Evolutionary conservation across 2,113 vertebrate genomes (phyloP), one percentile per base, ranked within the genome.

Genomic region (Alosa alosa): DNA sequence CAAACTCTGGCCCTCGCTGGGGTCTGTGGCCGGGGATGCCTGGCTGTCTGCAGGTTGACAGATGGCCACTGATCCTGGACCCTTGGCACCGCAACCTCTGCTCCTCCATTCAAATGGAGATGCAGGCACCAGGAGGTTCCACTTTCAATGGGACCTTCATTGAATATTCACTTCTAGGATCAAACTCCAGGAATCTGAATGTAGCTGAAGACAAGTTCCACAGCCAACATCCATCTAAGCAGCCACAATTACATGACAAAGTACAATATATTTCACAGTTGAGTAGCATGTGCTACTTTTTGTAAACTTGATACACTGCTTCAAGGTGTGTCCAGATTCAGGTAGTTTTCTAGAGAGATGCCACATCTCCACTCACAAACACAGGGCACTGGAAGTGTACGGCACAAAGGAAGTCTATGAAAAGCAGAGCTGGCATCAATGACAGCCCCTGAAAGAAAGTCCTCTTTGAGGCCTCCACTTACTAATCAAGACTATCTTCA

Each of bases 61-160:
- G 94, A 93, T 94, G 93, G 93, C 72, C 90, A 87, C 91, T 93
- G 88, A 93, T 92, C 90, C 89, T 17, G 88, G 86, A 86, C 72
- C 72, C 72, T 78, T 36, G 50, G 47, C 8, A 6, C 84, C 47
- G 11, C 49, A 89, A 82, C 87, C 72, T 75, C 22, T 57, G 81
- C 82, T 39, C 86, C 49, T 83, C 81, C 85, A 93, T 92, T 93
- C 90, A 92, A 91, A 92, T 82, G 55, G 72, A 88, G 64, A 85
- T 81, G 45, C 46, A 68, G n/a, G 13, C 72, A 78, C 72, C 72
- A 78, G 72, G 72, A 78, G 72, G 72, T 78, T 78, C 72, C 31
- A 17, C 9, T 39, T 17, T 78, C 72, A 78, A 78, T 78, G 36
- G 72, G 72, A 41, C 72, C 72, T 78, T 78, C 31, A 39, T 78